Conservation (phyloP, 2,113 vertebrate genomes). For the Chinchilla lanigera region DNA sequence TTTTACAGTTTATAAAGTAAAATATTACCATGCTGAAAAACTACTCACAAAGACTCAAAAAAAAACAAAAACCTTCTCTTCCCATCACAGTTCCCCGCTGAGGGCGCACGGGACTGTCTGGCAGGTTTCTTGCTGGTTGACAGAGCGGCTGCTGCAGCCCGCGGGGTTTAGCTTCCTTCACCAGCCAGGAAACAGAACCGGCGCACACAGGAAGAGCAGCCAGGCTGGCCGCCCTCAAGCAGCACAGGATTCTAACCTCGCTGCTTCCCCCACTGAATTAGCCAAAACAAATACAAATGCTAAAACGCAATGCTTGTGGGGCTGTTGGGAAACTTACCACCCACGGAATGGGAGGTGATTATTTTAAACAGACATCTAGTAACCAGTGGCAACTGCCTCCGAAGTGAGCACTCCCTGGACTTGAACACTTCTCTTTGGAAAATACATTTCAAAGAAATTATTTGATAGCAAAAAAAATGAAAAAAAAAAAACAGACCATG, state of each 20-base stretch:
- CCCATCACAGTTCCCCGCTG: neutral
- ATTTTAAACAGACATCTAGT: neutral
- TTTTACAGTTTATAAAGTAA: neutral
- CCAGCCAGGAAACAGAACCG: constrained; percentile 41
- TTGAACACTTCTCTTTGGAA: neutral
- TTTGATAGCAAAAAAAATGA: neutral
- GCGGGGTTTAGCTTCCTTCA: neutral
- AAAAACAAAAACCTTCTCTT: neutral
- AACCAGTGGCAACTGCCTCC: neutral
- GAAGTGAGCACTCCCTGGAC: neutral
- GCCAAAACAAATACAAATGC: constrained; percentile 37
- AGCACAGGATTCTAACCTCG: neutral
- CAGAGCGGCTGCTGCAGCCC: neutral
- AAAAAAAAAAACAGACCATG: neutral
- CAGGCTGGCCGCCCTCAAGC: neutral
- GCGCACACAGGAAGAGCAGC: neutral
- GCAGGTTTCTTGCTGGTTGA: constrained; percentile 26
- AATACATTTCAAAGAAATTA: neutral
- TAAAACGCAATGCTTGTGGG: neutral
- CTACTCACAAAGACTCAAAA: neutral
- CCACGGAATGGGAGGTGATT: neutral
- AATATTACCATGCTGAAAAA: constrained; percentile 1
- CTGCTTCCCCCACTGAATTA: neutral
- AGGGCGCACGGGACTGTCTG: neutral
- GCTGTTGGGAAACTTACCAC: neutral